Evolutionary conservation across 2,888 invertebrate species (phyloP).

Genomic region (Gymnosoma rotundatum): DNA sequence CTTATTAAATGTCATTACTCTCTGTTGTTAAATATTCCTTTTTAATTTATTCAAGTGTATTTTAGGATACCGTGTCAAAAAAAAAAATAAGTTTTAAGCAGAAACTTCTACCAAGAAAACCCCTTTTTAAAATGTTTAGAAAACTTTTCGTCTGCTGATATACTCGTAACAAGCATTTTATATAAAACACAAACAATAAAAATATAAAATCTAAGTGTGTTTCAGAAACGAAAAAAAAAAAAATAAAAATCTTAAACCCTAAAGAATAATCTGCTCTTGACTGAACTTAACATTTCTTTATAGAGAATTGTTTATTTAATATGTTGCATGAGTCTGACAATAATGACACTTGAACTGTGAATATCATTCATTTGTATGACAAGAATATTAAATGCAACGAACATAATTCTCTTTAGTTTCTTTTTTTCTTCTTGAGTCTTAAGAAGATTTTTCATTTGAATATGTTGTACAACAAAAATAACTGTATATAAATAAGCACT

Average conservation of each 20-base stretch:
- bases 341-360: conserved; percentile 62
- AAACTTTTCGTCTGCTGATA: too few species aligned
- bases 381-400: conserved; percentile 46
- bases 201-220: too few species aligned
- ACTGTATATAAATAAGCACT: conserved; percentile 36
- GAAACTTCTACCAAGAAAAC: too few species aligned
- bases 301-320: conserved; percentile 27
- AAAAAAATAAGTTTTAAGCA: too few species aligned
- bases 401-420: conserved; percentile 35
- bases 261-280: conserved; percentile 13
- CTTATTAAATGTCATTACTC: too few species aligned
- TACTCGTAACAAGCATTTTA: too few species aligned
- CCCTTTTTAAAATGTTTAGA: too few species aligned
- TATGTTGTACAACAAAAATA: conserved; percentile 20
- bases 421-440: conserved; percentile 1
- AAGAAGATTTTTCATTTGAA: conserved; percentile 20
- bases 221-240: not conserved
- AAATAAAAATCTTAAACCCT: not conserved
- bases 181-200: too few species aligned
- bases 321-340: conserved; percentile 55
- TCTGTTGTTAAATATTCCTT: too few species aligned
- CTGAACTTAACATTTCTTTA: conserved; percentile 10
- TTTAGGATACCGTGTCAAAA: too few species aligned
- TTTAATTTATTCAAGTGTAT: too few species aligned
- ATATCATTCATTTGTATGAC: conserved; percentile 38